Evolutionary conservation across 2,888 invertebrate genomes (phyloP), one percentile per base, ranked within the genome.

Genomic region (Lasioglossum malachurum): DNA sequence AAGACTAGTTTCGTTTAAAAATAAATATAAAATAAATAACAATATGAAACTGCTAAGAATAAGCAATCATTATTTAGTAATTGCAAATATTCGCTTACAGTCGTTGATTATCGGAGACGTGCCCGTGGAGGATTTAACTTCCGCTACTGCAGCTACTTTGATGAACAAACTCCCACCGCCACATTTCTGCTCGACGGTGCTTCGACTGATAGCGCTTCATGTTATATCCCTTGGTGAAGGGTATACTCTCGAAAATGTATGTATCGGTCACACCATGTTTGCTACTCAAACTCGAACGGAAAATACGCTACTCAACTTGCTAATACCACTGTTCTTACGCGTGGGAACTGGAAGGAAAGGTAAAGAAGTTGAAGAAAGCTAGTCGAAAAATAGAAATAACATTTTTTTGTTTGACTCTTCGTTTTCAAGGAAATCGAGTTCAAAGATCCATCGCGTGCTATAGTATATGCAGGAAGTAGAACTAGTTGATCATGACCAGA

Each of bases 271-370:
- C 91, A 97, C 98, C 0, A 97, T 98, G 92, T 98, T 99, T 94
- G 97, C 98, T 38, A 97, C 98, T 5, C 97, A 98, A 93, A 99
- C 99, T 93, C 98, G 99, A 95, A 98, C 99, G 16, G 99, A 99
- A 96, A 98, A 98, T 93, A 98, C 99, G 96, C 97, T 99, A 75
- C 98, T 99, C 96, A 99, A 99, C 96, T 96, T 99, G 87, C 97
- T 99, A 87, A 98, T 99, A 96, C 99, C 99, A 0, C 96, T 99
- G 84, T 99, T 99, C 95, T 96, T 99, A 90, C 96, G 99, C 91
- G 98, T 99, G 46, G 99, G 99, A 35, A 98, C 98, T 93, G 99
- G 99, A 4, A 96, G 99, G 81, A 98, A 98, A 96, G 99, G 98
- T 98, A 95, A 91, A 8, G 3, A 16, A 19, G n/a, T n/a, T n/a